Percentiles rank a stretch among this genome's conserved stretches.
Evolutionary conservation across 1,140 invertebrate genomes (phyloP).

Genomic region (Drosophila oshimai): DNA sequence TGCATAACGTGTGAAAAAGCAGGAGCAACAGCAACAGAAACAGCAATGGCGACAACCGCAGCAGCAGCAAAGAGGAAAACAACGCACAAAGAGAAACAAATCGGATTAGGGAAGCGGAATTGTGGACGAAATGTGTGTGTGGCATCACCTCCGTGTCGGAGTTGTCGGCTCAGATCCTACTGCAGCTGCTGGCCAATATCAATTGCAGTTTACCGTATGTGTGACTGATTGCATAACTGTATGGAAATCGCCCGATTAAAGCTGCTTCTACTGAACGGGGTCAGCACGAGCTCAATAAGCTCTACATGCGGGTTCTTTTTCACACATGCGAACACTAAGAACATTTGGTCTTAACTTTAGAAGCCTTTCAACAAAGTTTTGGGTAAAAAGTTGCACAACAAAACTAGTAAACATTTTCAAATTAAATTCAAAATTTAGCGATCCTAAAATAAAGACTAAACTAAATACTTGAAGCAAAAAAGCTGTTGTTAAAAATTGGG

Average conservation of each 20-base stretch:
- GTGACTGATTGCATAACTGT: constrained; percentile 46
- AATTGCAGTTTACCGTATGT: constrained; percentile 31
- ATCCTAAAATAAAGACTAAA: too few relatives aligned
- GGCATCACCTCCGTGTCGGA: background rate
- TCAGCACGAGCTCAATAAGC: constrained; percentile 7
- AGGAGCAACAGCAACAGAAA: constrained; percentile 11
- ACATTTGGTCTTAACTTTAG: too few relatives aligned
- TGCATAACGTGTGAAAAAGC: constrained; percentile 69
- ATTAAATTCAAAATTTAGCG: too few relatives aligned
- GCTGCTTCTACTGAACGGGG: background rate
- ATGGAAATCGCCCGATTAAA: constrained; percentile 18
- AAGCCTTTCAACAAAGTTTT: too few relatives aligned
- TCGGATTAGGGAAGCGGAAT: constrained; percentile 66
- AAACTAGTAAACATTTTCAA: too few relatives aligned
- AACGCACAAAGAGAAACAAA: constrained; percentile 61
- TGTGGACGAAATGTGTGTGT: constrained; percentile 36
- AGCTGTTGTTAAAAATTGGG: too few relatives aligned
- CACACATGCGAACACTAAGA: background rate
- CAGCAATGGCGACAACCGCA: constrained; percentile 29
- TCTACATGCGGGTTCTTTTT: constrained; percentile 15
- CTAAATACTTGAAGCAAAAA: too few relatives aligned
- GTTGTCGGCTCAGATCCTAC: background rate
- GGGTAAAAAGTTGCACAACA: too few relatives aligned
- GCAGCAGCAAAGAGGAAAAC: constrained; percentile 25
- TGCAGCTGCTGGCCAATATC: constrained; percentile 14